phyloP scores from a whole-genome alignment of 2,888 invertebrate genomes.

The Eubasilissa splendida region DNA sequence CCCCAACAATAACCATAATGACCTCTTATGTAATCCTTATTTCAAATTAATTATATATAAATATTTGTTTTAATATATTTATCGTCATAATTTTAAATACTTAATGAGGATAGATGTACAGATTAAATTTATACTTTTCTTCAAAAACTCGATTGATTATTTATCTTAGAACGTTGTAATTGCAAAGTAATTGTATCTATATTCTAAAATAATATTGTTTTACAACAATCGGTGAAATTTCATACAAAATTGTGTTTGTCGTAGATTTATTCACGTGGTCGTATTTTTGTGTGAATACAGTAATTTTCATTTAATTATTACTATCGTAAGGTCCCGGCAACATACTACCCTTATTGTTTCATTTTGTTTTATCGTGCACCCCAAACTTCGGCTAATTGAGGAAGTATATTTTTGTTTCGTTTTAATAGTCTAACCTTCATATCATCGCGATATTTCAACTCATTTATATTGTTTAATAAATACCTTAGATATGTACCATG shows the following conservation, averaged over 20 bases:
- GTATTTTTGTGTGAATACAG: slow-evolving; percentile 31
- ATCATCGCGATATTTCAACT: too few species aligned
- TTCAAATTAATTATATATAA: slow-evolving; percentile 50
- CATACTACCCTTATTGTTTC: neutral
- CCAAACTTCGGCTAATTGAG: neutral
- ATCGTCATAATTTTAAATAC: slow-evolving; percentile 47
- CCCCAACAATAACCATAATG: slow-evolving; percentile 69
- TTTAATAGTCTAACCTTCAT: neutral
- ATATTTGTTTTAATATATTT: slow-evolving; percentile 56
- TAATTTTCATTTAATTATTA: slow-evolving; percentile 29
- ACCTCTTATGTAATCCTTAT: slow-evolving; percentile 68
- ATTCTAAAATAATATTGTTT: slow-evolving; percentile 53
- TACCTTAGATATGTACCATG: too few species aligned
- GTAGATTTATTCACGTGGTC: slow-evolving; percentile 45
- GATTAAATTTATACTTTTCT: slow-evolving; percentile 36
- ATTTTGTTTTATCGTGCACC: neutral
- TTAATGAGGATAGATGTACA: slow-evolving; percentile 33
- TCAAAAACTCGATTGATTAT: slow-evolving; percentile 26
- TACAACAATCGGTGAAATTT: slow-evolving; percentile 53
- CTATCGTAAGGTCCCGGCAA: slow-evolving; percentile 9
- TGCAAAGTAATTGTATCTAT: slow-evolving; percentile 50
- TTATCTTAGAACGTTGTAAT: slow-evolving; percentile 51
- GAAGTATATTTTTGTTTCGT: neutral
- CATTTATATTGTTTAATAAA: too few species aligned
- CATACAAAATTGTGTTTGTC: slow-evolving; percentile 48